Base-by-base conservation (phyloP, 2,113 vertebrate species). In the Phocoena sinus region DNA sequence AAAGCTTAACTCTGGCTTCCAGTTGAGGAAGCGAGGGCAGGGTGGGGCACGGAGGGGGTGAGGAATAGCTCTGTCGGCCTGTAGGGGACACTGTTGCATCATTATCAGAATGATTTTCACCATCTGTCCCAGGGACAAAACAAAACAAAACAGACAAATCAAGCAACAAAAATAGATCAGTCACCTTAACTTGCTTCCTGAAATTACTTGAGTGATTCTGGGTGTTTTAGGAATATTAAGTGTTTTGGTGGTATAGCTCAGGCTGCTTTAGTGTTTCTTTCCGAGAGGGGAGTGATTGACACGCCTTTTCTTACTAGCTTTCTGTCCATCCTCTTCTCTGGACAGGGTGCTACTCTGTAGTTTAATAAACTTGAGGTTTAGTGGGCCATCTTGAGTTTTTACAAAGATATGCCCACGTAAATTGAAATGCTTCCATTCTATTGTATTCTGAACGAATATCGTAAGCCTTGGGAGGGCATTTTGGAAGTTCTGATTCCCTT, bases 11-110 rank as follows among this genome's bases (percentile, higher is more conserved):
- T 93, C 79, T 87, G 94, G 92, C 68, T 96, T 81, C 90, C 36
- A 56, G 33, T 91, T 58, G 74, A 85, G 87, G 36, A 63, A 53
- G 70, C 63, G 38, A 88, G 21, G 17, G 83, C 77, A 36, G 65
- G 7, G 77, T 36, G 33, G 26, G 62, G 73, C 2, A 2, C 7
- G 33, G 44, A 17, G 68, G 89, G 50, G 41, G 10, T 47, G 58
- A 97, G 94, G 97, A 92, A 15, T 90, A 93, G 95, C 71, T 94
- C 95, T 65, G 21, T 56, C 81, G 97, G 98, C 99, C 99, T 99
- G 98, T 98, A 99, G 98, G 98, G 99, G 99, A 98, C 98, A 98
- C 98, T 99, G 98, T 98, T 98, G 98, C 85, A 85, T 98, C 98
- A 98, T 94, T 98, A 98, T 98, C 96, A 95, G 87, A 94, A 79